Evolutionary conservation across 1,140 invertebrate genomes (phyloP).

Genomic region (Psilanteris sp.): DNA sequence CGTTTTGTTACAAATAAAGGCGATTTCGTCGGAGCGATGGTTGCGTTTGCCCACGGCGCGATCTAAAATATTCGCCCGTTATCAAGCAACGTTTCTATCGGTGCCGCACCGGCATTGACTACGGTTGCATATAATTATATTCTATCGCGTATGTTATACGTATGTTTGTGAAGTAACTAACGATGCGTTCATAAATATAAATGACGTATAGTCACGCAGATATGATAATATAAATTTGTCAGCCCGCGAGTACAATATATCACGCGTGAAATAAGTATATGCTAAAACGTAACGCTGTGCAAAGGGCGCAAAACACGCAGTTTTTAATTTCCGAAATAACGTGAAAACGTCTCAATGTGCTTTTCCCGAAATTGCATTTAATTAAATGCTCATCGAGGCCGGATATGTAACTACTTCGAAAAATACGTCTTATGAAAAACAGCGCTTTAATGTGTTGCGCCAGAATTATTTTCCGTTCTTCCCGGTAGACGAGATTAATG

Average conservation of each 20-base stretch:
- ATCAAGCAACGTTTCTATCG: neutral
- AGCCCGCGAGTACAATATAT: slow-evolving; percentile 19
- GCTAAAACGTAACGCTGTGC: too few relatives aligned
- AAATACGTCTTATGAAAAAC: slow-evolving; percentile 14
- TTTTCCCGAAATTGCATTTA: slow-evolving; percentile 25
- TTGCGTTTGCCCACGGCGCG: neutral
- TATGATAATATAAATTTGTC: slow-evolving; percentile 54
- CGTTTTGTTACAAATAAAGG: too few relatives aligned
- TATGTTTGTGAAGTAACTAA: slow-evolving; percentile 24
- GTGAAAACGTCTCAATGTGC: neutral
- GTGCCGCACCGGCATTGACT: neutral
- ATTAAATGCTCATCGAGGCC: slow-evolving; percentile 4
- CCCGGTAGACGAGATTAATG: neutral
- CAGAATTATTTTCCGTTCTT: slow-evolving; percentile 6
- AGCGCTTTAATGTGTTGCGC: slow-evolving; percentile 5
- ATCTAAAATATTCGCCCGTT: neutral
- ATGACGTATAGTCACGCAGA: slow-evolving; percentile 46
- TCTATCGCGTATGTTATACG: neutral
- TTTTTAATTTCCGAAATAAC: neutral
- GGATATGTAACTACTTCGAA: slow-evolving; percentile 1
- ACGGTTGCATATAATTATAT: too few relatives aligned
- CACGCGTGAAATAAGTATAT: slow-evolving; percentile 28
- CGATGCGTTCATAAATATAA: slow-evolving; percentile 52
- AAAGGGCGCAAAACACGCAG: too few relatives aligned
- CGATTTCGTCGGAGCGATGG: too few relatives aligned